Evolutionary conservation across 30 jellyfish, hydroid and myxozoan species (phyloP).

Genomic region (Phacellophora camtschatica): DNA sequence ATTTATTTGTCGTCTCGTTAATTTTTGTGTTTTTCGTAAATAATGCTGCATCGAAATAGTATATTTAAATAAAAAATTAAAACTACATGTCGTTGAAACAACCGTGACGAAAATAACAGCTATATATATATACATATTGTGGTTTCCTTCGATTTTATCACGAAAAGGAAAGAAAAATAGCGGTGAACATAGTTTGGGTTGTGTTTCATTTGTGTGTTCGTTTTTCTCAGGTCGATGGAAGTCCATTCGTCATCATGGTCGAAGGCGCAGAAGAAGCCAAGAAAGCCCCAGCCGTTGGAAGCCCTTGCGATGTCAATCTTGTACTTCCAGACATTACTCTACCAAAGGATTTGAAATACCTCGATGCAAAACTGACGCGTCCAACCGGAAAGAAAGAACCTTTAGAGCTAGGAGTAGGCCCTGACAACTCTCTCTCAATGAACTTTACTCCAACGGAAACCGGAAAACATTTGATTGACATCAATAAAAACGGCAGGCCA

Average conservation of each 20-base stretch:
- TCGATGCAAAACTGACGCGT: slow-evolving; percentile 59
- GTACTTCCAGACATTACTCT: slow-evolving; percentile 72
- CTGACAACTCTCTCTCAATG: slow-evolving; percentile 81
- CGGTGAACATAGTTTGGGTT: too few relatives aligned
- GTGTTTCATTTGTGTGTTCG: too few relatives aligned
- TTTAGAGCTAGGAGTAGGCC: slow-evolving; percentile 65
- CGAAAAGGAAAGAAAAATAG: too few relatives aligned
- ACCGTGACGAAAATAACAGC: too few relatives aligned
- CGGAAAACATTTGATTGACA: slow-evolving; percentile 82
- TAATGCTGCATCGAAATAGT: too few relatives aligned
- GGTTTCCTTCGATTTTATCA: too few relatives aligned
- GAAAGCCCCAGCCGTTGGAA: slow-evolving; percentile 76
- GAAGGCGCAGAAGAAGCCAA: slow-evolving; percentile 62
- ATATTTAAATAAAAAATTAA: too few relatives aligned
- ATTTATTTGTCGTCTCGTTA: too few relatives aligned
- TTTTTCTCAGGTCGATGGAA: slow-evolving; percentile 44
- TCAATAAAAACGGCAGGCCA: slow-evolving; percentile 80
- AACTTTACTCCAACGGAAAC: slow-evolving; percentile 84
- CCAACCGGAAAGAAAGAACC: slow-evolving; percentile 87
- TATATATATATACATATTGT: too few relatives aligned
- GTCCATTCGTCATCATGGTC: slow-evolving; percentile 88
- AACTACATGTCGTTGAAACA: too few relatives aligned
- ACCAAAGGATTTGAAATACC: slow-evolving; percentile 77
- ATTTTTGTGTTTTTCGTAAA: too few relatives aligned
- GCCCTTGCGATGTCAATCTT: slow-evolving; percentile 77